Conservation (phyloP, 1,140 invertebrate species). For the Drosophila ercepeae region DNA sequence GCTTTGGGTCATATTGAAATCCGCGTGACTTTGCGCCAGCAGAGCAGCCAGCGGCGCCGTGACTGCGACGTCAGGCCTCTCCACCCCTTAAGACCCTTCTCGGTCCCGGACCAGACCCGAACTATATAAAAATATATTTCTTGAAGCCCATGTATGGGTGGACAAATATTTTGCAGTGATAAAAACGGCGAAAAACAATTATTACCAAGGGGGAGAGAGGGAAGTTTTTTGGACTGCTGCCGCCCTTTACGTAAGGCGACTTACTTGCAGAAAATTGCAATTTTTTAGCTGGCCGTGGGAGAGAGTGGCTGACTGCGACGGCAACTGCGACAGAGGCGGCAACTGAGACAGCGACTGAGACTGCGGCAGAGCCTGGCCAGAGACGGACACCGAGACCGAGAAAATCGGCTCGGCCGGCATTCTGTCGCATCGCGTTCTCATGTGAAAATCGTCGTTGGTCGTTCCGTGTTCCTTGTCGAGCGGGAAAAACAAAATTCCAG, state of each 20-base stretch:
- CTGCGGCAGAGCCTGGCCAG: conserved; percentile 39
- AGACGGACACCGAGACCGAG: conserved; percentile 51
- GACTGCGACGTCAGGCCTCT: neutral
- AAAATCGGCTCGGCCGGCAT: conserved; percentile 69
- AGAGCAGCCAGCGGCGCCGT: conserved; percentile 19
- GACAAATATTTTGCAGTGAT: neutral
- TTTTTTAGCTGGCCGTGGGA: conserved; percentile 37
- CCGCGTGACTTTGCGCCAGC: conserved; percentile 79
- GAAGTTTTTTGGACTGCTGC: conserved; percentile 20
- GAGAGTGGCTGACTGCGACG: conserved; percentile 7
- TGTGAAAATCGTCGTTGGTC: conserved; percentile 67
- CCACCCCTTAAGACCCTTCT: conserved; percentile 8
- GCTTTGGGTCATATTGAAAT: conserved; percentile 83
- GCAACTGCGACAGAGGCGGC: conserved; percentile 1
- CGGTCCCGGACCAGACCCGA: too few species aligned
- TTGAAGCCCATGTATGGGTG: conserved; percentile 14
- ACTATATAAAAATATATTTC: conserved; percentile 29
- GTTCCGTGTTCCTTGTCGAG: conserved; percentile 33
- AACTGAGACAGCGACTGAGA: conserved; percentile 20
- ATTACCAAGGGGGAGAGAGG: conserved; percentile 11
- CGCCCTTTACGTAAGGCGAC: conserved; percentile 57
- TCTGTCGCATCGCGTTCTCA: conserved; percentile 78
- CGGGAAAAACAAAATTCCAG: conserved; percentile 33
- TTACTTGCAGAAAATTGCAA: conserved; percentile 68
- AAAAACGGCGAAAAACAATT: conserved; percentile 34